Conservation (phyloP, 1,140 invertebrate genomes). For the Leptonema lineaticorne region DNA sequence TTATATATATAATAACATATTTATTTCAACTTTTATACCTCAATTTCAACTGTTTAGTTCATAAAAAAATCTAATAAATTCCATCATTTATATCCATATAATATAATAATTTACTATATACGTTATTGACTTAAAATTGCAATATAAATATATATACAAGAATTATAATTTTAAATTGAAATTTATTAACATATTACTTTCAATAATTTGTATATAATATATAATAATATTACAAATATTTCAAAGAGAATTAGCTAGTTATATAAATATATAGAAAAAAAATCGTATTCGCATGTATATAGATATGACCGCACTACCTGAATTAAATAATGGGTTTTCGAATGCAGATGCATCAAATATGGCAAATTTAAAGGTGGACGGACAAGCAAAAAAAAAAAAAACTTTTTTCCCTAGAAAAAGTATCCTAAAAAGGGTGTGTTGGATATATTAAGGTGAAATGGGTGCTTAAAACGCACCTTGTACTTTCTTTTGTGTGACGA, state of each 20-base stretch:
- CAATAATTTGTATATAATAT: no score
- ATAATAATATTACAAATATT: no score
- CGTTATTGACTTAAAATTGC: no score
- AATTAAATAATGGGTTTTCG: conserved; percentile 2
- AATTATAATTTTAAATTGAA: no score
- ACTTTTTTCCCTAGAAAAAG: neutral
- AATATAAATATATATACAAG: no score
- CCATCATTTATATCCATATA: no score
- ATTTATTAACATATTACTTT: no score
- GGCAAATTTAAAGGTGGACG: conserved; percentile 12
- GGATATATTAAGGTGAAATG: neutral
- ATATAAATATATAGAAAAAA: neutral
- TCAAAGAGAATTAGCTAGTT: neutral
- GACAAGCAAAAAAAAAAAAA: conserved; percentile 9
- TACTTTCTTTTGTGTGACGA: conserved; percentile 30
- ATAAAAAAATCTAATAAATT: no score
- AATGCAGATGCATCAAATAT: conserved; percentile 13
- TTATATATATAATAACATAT: no score
- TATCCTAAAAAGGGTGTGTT: neutral
- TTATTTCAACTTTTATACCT: no score
- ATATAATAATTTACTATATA: no score
- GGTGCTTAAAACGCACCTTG: conserved; percentile 24
- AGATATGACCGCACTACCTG: conserved; percentile 11
- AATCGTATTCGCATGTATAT: neutral
- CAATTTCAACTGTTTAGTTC: no score